These are phyloP conservation scores for Otolemur crassicaudatus DNA, from an alignment of 2,797 vertebrate genomes.

Conservation along the genomic window DNA sequence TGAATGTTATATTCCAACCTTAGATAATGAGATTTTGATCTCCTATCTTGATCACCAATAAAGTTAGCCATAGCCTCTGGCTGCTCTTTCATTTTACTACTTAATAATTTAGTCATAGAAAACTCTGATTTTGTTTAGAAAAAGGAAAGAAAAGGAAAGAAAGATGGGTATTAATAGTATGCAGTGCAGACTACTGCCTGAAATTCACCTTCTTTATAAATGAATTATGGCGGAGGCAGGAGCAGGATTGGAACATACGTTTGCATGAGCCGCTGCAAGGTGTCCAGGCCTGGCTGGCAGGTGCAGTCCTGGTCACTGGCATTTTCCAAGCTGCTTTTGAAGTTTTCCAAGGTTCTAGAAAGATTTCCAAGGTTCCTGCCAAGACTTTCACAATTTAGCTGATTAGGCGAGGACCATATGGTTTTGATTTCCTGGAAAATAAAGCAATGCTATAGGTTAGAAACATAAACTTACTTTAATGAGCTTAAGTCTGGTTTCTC, in stretches of 20 bases:
- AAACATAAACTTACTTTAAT: neutral
- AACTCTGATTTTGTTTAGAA: neutral
- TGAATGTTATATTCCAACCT: neutral
- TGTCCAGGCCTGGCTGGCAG: slow-evolving; percentile 33
- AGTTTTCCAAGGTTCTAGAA: slow-evolving; percentile 5
- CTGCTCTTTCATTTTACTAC: neutral
- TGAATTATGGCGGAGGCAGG: neutral
- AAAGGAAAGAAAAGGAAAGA: too few species aligned
- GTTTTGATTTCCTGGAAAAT: slow-evolving; percentile 78
- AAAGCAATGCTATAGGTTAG: neutral
- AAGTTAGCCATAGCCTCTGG: neutral
- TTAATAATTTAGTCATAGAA: neutral
- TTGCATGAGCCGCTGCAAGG: neutral
- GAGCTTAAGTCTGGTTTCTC: neutral
- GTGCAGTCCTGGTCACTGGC: slow-evolving; percentile 64
- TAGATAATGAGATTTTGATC: too few species aligned
- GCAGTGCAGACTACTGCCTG: neutral
- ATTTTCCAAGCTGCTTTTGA: slow-evolving; percentile 57
- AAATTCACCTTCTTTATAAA: neutral
- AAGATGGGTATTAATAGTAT: neutral
- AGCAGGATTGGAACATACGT: slow-evolving; percentile 29
- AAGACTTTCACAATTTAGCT: slow-evolving; percentile 72
- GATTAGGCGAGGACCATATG: slow-evolving; percentile 31
- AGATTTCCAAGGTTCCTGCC: slow-evolving; percentile 60
- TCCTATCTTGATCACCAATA: neutral